Percentiles rank a stretch among this genome's conserved stretches.
These are phyloP conservation scores for Malurus elegans DNA, from an alignment of 2,113 vertebrate genomes.

Conservation along the genomic window DNA sequence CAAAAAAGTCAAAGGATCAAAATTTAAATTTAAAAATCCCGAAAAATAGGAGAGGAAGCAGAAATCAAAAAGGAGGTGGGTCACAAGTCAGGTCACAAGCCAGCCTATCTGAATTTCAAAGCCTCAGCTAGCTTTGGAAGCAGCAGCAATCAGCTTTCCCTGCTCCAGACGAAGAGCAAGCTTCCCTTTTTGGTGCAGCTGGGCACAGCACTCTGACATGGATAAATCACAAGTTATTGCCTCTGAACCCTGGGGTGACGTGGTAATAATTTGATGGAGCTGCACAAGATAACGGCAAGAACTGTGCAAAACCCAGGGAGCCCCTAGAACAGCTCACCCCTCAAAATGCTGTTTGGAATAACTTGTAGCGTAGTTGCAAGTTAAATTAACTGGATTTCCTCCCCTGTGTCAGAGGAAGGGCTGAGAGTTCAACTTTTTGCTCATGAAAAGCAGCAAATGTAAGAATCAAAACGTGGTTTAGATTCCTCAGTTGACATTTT, in stretches of 20 bases:
- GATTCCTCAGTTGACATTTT: background rate
- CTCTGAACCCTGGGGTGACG: background rate
- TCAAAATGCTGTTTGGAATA: background rate
- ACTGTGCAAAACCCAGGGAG: fast-evolving
- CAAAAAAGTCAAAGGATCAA: background rate
- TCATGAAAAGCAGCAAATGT: background rate
- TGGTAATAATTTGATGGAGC: fast-evolving
- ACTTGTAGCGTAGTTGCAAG: background rate
- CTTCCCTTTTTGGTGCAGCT: background rate
- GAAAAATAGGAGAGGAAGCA: background rate
- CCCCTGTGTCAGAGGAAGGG: background rate
- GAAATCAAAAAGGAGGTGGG: background rate
- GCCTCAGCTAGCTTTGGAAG: background rate
- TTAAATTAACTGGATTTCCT: background rate
- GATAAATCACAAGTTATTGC: background rate
- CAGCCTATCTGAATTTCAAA: background rate
- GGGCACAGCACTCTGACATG: background rate
- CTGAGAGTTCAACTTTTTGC: background rate
- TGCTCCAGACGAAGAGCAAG: background rate
- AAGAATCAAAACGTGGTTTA: background rate
- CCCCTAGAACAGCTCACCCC: background rate
- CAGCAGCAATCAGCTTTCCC: background rate
- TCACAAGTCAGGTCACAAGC: background rate
- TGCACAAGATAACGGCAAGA: background rate
- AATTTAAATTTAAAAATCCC: background rate